These are phyloP conservation scores for Hyposmocoma kahamanoa DNA, from an alignment of 1,140 invertebrate genomes.

Conservation along the genomic window DNA sequence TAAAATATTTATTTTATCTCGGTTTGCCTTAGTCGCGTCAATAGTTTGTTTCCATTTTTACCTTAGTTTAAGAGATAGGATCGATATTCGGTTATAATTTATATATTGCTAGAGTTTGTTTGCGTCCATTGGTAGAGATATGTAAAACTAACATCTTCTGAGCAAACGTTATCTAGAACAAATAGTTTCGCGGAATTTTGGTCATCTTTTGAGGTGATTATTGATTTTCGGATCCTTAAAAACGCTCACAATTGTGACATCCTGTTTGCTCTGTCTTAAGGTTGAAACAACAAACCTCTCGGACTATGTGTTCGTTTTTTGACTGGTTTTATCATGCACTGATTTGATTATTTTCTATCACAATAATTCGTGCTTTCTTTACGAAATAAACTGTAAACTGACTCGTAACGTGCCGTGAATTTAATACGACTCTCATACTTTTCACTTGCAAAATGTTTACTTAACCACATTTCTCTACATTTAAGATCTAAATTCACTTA, in stretches of 20 bases:
- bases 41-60: slow-evolving; percentile 67
- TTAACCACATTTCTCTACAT: too few species aligned
- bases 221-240: slow-evolving; percentile 45
- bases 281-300: too few species aligned
- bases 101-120: slow-evolving; percentile 41
- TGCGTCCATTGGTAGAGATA: slow-evolving; percentile 43
- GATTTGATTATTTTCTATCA: too few species aligned
- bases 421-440: too few species aligned
- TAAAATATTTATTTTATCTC: slow-evolving; percentile 72
- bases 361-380: too few species aligned
- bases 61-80: slow-evolving; percentile 51
- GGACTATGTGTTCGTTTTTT: too few species aligned
- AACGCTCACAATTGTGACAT: slow-evolving; percentile 21
- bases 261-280: slow-evolving; percentile 40
- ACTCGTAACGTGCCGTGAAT: too few species aligned
- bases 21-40: slow-evolving; percentile 69
- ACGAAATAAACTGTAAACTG: too few species aligned
- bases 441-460: too few species aligned
- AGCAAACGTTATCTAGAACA: slow-evolving; percentile 54
- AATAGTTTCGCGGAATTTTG: slow-evolving; percentile 63
- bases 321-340: too few species aligned
- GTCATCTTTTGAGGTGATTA: slow-evolving; percentile 31
- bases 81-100: slow-evolving; percentile 59
- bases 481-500: too few species aligned
- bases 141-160: slow-evolving; percentile 56